phyloP scores from a whole-genome alignment of 2,113 vertebrate genomes.

The Oryzias javanicus region DNA sequence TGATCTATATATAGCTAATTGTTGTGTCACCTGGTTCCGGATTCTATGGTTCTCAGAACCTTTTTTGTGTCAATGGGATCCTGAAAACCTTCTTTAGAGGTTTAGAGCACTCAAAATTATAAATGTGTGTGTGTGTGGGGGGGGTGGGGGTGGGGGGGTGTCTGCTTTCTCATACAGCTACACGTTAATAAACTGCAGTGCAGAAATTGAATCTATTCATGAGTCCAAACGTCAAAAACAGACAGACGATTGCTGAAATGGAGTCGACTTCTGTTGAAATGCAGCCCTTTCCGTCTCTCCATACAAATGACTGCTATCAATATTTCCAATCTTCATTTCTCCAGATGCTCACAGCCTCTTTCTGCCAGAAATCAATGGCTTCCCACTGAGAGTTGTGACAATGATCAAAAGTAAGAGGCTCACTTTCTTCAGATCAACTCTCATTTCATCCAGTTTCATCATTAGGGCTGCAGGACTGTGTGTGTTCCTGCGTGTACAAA shows the following conservation, averaged over 20 bases:
- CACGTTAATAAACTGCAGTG: conserved; percentile 59
- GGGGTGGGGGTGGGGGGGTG: background rate
- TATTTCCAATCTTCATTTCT: conserved; percentile 74
- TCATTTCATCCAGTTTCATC: conserved; percentile 49
- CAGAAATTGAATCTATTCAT: conserved; percentile 64
- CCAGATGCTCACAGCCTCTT: conserved; percentile 40
- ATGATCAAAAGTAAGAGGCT: conserved; percentile 51
- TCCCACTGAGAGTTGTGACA: conserved; percentile 57
- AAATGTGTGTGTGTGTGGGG: background rate
- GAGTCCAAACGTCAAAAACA: conserved; percentile 53
- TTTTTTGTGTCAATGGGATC: no score
- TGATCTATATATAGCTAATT: no score
- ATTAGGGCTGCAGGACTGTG: conserved; percentile 22
- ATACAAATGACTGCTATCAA: conserved; percentile 69
- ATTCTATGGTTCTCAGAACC: no score
- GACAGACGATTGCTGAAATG: conserved; percentile 61
- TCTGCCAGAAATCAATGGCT: conserved; percentile 70
- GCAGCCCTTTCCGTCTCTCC: conserved; percentile 34
- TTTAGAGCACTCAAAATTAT: background rate
- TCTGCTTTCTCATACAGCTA: conserved; percentile 50
- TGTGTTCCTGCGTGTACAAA: conserved; percentile 7
- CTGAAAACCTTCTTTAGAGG: no score
- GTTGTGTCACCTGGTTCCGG: no score
- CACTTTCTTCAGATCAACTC: conserved; percentile 44
- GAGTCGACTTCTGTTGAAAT: conserved; percentile 45